Evolutionary conservation across 2,113 vertebrate genomes (phyloP), one percentile per base, ranked within the genome.

Genomic region (Tupaia tana): DNA sequence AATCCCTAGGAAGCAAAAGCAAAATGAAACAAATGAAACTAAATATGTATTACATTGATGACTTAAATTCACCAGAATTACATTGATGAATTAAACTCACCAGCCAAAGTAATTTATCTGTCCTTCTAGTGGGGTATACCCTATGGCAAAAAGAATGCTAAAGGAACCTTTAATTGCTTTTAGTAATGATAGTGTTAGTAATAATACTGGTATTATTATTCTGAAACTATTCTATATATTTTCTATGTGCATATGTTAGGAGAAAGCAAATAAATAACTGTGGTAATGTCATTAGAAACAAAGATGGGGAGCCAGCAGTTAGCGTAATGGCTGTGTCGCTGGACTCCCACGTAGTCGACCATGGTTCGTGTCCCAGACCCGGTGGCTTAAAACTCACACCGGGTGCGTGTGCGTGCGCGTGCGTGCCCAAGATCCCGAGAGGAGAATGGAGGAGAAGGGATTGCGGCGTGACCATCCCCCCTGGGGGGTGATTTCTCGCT

Each of bases 61-160:
- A 88, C 71, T 95, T 94, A 63, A 92, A 34, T 31, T 43, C 61
- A 71, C 58, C 64, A 71, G 34, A 75, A 66, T 94, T 77, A 79
- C 86, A 59, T 12, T 90, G 77, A 79, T 74, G 14, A 88, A 77
- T 95, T 94, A 63, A 92, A 34, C 43, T 43, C 61, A 71, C 58
- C 64, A 71, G 34, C 69, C 86, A 66, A 85, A 73, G 56, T 92
- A 63, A 29, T 84, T 90, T 89, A 13, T 56, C 77, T 74, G 1
- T 86, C 15, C 29, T 95, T 84, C 66, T 87, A 29, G 19, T 70
- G 6, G 24, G 52, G 2, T 24, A 63, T 27, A 43, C 20, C 16
- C 12, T 9, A 83, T 56, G 54, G 66, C 64, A 90, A 66, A 96
- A 82, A 87, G 25, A 87, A 69, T 71, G 27, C 1, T 54, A 94